Evolutionary conservation across 1,140 invertebrate species (phyloP), one percentile per base, ranked within the genome.

Genomic region (Harpegnathos saltator): DNA sequence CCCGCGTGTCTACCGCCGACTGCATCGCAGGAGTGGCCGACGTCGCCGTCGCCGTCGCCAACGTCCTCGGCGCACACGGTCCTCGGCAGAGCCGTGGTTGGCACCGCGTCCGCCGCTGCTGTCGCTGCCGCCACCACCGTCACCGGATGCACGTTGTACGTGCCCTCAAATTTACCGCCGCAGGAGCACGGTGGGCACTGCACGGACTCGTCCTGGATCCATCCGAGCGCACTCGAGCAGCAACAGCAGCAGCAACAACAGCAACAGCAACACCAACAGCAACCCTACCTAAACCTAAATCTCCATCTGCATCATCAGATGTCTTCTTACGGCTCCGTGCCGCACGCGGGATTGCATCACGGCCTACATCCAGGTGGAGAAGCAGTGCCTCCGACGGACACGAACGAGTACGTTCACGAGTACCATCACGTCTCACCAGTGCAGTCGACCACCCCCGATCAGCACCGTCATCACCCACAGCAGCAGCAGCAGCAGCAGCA

Each of bases 221-320:
- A 94, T 56, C 90, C 94, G 0, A 81, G 88, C 15, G 72, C 91
- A 0, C 73, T 94, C 0, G 69, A 92, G 44, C 92, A 93, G 33
- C 91, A 93, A 11, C 91, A 93, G 48, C 91, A 80, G 15, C 77
- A 88, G 17, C 72, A 44, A 9, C 38, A 44, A 85, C 77, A 0
- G 66, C 29, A 33, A 33, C 29, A 92, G 17, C 92, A 93, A 44
- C 92, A 92, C 19, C 91, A 93, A 33, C 92, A 92, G 22, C 91
- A 92, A 56, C 92, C 94, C 0, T 94, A 94, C 44, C 88, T 94
- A 7, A 94, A 94, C 82, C 71, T 94, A 9, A 94, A 94, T 69
- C 90, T 94, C 0, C 94, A 94, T 72, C 68, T 94, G 11, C 94
- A 94, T 77, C 94, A 94, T 82, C 94, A 94, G 54, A 93, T 94